Evolutionary conservation across 1,140 invertebrate genomes (phyloP), one percentile per base, ranked within the genome.

Genomic region (Drosophila nigromelanica): DNA sequence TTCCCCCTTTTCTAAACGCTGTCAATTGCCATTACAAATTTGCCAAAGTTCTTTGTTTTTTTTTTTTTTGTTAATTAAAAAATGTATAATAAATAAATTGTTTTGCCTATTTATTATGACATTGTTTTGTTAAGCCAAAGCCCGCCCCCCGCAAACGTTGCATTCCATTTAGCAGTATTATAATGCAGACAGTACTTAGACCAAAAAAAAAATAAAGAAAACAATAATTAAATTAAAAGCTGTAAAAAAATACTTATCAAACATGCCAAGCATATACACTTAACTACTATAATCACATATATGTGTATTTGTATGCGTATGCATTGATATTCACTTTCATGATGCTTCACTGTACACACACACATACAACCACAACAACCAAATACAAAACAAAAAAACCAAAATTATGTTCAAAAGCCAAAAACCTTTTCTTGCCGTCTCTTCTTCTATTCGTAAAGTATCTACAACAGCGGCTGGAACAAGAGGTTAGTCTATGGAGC

Each of bases 371-470:
- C 12, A 66, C 27, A 66, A 55, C 73, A 39, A 79, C 39, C 52
- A 45, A 52, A 43, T 52, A 76, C 52, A 61, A 66, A 33, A 58
- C 2, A 12, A 1, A 54, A 62, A 45, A 80, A 69, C 48, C 59
- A 56, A 77, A 78, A 77, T 83, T 82, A 77, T 82, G 69, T 75
- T 72, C 18, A 73, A 73, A 63, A 73, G 40, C 68, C 68, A 59
- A 76, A 79, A 78, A 74, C 76, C 70, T 82, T 87, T 87, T 87
- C 82, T 87, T 87, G 82, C 83, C 78, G 82, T 82, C 78, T 78
- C 82, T 87, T 87, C 82, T 76, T 75, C 81, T 78, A 85, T 73
- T 76, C 80, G 82, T 87, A 86, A 87, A 86, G 82, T 82, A 87
- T 82, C 82, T 86, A 64, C 82, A 86, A 69, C 82, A 86, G 64